Percentiles rank a stretch among this genome's conserved stretches.
Conservation (phyloP, 2,888 invertebrate genomes). For the Nebria brevicollis region DNA sequence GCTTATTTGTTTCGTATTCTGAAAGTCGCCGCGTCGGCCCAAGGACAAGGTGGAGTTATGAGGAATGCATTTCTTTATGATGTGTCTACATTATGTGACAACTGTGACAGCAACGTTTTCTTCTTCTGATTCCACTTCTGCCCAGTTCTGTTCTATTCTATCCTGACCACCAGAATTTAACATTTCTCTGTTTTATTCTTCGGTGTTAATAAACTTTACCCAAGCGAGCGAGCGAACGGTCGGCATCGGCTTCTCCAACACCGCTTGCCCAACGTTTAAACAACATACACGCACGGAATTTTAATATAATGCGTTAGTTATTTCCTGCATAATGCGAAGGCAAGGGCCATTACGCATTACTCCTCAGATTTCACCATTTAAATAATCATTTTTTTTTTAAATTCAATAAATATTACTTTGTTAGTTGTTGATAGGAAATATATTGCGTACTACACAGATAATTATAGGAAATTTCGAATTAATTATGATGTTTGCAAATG, state of each 20-base stretch:
- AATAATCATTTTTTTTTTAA: not conserved
- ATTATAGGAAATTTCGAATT: not conserved
- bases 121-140: not conserved
- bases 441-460: not conserved
- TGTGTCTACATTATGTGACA: constrained; percentile 11
- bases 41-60: constrained; percentile 55
- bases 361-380: too few relatives aligned
- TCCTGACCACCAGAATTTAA: not conserved
- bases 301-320: not conserved
- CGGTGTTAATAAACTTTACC: constrained; percentile 1
- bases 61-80: constrained; percentile 55
- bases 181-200: too few relatives aligned
- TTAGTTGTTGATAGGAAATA: not conserved
- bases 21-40: constrained; percentile 52
- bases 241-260: not conserved
- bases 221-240: not conserved
- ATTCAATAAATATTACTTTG: not conserved
- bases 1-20: constrained; percentile 52
- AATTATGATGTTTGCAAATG: not conserved
- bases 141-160: not conserved
- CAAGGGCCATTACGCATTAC: too few relatives aligned
- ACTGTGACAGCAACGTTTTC: not conserved
- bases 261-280: not conserved
- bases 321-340: too few relatives aligned
- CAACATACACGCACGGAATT: not conserved